phyloP scores from a whole-genome alignment of 2,113 vertebrate species.

The Gambusia affinis region DNA sequence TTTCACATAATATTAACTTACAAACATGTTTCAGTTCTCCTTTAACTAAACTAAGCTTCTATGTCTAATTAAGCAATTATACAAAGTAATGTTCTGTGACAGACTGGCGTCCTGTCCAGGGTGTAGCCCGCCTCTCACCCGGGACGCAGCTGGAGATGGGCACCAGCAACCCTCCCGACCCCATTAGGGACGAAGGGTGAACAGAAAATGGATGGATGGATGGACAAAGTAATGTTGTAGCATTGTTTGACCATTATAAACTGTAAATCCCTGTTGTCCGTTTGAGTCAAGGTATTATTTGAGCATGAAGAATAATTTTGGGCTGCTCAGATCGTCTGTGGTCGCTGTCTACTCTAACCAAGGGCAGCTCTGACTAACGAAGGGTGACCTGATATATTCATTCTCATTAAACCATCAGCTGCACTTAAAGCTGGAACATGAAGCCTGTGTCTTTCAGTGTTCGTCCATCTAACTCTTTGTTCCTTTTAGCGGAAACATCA shows the following conservation, averaged over 20 bases:
- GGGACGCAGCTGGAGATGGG: too few relatives aligned
- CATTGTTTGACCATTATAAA: not conserved
- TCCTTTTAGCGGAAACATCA: conserved; percentile 35
- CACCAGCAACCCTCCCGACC: too few relatives aligned
- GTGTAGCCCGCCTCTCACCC: too few relatives aligned
- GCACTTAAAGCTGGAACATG: conserved; percentile 43
- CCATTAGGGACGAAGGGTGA: too few relatives aligned
- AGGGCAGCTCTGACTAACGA: conserved; percentile 24
- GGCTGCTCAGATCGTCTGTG: conserved; percentile 40
- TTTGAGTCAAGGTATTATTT: conserved; percentile 15
- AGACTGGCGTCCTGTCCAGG: too few relatives aligned
- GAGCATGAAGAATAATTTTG: conserved; percentile 41
- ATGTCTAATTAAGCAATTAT: too few relatives aligned
- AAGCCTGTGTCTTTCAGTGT: conserved; percentile 29
- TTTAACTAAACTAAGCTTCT: too few relatives aligned
- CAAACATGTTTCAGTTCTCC: too few relatives aligned
- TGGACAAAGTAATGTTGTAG: too few relatives aligned
- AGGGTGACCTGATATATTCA: conserved; percentile 17
- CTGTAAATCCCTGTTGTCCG: not conserved
- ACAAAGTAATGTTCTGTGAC: too few relatives aligned
- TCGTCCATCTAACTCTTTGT: conserved; percentile 40
- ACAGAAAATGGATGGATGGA: too few relatives aligned
- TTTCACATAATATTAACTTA: too few relatives aligned
- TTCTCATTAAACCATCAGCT: conserved; percentile 55
- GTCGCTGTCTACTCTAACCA: conserved; percentile 20